phyloP scores from a whole-genome alignment of 2,888 invertebrate species.

The Isoperla grammatica region DNA sequence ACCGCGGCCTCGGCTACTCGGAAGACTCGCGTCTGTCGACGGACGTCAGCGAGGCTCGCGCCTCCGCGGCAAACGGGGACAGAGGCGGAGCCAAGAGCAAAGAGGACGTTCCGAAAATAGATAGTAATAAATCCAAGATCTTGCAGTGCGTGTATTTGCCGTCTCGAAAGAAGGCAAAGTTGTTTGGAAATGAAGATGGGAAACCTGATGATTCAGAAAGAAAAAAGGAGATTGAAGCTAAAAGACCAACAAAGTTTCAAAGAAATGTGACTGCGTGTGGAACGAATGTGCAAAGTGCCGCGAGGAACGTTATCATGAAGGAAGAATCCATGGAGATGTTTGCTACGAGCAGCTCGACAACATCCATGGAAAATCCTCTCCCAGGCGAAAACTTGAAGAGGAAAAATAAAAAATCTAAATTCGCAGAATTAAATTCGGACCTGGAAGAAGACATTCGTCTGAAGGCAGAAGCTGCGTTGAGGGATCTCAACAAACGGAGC shows the following conservation, averaged over 20 bases:
- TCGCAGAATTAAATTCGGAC: not conserved
- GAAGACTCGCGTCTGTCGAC: not conserved
- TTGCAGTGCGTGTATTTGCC: conserved; percentile 5
- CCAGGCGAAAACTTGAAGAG: too few relatives aligned
- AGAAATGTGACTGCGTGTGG: too few relatives aligned
- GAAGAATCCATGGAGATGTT: too few relatives aligned
- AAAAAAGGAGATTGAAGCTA: not conserved
- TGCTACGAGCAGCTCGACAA: too few relatives aligned
- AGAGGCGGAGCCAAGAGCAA: too few relatives aligned
- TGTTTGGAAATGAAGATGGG: not conserved
- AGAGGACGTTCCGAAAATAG: too few relatives aligned
- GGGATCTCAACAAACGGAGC: conserved; percentile 29
- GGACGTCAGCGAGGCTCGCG: not conserved
- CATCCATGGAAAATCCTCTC: too few relatives aligned
- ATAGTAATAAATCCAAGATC: not conserved
- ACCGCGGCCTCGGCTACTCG: not conserved
- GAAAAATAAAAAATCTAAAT: too few relatives aligned
- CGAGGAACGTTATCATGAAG: too few relatives aligned
- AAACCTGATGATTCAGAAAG: not conserved
- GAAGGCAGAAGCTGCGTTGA: conserved; percentile 34
- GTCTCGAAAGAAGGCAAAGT: conserved; percentile 4
- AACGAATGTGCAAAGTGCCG: too few relatives aligned
- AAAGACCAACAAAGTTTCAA: not conserved
- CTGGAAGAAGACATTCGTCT: conserved; percentile 29
- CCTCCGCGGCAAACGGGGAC: too few relatives aligned